Percentiles rank a stretch among this genome's conserved stretches.
Evolutionary conservation across 1,140 invertebrate genomes (phyloP).

Genomic region (Diorhabda sublineata): DNA sequence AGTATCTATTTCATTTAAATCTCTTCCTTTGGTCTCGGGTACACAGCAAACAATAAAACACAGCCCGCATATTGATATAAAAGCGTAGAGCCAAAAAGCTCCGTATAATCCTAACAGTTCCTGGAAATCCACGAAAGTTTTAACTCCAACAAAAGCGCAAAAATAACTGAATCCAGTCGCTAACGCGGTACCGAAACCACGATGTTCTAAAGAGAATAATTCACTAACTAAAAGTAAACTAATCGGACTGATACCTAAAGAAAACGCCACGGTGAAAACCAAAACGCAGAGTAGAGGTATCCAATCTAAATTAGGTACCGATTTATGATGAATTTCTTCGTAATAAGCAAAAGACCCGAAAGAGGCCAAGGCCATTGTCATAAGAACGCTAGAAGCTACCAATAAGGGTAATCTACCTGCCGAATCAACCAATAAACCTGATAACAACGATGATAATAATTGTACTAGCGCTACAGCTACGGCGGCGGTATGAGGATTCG

Average conservation of each 20-base stretch:
- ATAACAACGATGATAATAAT: constrained; percentile 70
- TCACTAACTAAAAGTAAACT: constrained; percentile 84
- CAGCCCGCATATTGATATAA: constrained; percentile 74
- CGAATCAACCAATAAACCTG: constrained; percentile 74
- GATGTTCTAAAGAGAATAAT: constrained; percentile 79
- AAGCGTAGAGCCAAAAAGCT: constrained; percentile 86
- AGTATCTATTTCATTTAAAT: constrained; percentile 82
- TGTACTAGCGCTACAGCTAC: constrained; percentile 76
- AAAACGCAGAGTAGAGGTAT: constrained; percentile 77
- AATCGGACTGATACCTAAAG: constrained; percentile 84
- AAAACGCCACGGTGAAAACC: constrained; percentile 78
- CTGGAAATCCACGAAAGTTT: constrained; percentile 81
- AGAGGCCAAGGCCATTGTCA: constrained; percentile 73
- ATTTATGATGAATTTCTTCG: constrained; percentile 52
- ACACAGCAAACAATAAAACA: constrained; percentile 81
- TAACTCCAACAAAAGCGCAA: constrained; percentile 83
- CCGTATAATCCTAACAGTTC: constrained; percentile 71
- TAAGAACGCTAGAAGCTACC: constrained; percentile 75
- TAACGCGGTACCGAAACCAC: constrained; percentile 76
- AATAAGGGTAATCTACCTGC: constrained; percentile 72
- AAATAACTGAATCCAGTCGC: constrained; percentile 83
- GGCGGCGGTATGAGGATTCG: constrained; percentile 77
- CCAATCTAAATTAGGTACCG: constrained; percentile 59
- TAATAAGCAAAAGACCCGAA: constrained; percentile 79
- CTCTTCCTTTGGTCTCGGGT: constrained; percentile 85